Evolutionary conservation across 2,113 vertebrate genomes (phyloP).

Genomic region (Lagopus muta): DNA sequence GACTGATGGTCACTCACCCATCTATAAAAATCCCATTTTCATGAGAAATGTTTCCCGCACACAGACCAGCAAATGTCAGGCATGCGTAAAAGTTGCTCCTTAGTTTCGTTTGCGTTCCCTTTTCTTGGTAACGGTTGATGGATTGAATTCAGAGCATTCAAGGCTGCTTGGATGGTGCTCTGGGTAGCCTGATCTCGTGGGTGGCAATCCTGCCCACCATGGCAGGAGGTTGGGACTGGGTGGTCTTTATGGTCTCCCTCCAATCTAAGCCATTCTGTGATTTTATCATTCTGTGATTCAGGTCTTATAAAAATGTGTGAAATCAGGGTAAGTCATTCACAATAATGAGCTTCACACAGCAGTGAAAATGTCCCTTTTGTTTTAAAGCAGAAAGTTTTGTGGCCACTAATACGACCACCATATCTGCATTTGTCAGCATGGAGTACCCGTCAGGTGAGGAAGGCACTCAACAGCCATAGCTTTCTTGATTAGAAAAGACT

Average conservation of each 20-base stretch:
- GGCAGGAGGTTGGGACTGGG: no score
- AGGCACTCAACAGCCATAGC: neutral
- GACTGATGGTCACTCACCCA: slow-evolving; percentile 24
- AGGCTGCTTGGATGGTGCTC: no score
- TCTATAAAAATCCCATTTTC: slow-evolving; percentile 30
- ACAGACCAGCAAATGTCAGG: neutral
- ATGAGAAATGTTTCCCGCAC: neutral
- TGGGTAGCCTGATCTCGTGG: no score
- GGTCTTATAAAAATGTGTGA: neutral
- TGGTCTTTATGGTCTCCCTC: no score
- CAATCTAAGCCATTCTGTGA: no score
- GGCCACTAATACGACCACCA: neutral
- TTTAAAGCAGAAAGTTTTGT: neutral
- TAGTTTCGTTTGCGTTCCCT: neutral
- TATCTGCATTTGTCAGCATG: neutral
- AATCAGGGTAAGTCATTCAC: neutral
- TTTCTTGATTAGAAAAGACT: neutral
- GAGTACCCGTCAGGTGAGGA: neutral
- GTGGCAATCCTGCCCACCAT: no score
- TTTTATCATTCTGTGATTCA: neutral
- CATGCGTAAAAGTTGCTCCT: neutral
- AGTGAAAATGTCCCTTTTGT: neutral
- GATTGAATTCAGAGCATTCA: no score
- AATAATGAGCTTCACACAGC: neutral
- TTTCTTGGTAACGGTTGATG: neutral